Conservation (phyloP, 23 tunicate genomes). For the Clavelina lepadiformis region DNA sequence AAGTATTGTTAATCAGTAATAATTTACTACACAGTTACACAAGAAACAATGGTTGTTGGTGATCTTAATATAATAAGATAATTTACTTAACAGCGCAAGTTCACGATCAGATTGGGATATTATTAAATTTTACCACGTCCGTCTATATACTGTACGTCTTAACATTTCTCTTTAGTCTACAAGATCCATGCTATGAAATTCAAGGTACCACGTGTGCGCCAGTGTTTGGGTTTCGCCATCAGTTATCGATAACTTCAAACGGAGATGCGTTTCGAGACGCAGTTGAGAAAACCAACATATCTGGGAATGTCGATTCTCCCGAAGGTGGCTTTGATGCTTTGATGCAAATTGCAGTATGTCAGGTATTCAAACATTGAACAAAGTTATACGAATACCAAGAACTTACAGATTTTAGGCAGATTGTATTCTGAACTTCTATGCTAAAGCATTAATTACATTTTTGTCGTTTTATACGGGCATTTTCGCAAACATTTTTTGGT, state of each 20-base stretch:
- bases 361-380: no score
- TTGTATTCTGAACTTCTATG: no score
- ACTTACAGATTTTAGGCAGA: no score
- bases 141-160: no score
- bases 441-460: no score
- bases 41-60: neutral
- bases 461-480: no score
- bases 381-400: no score
- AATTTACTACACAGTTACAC: no score
- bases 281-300: slow-evolving; percentile 39
- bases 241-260: slow-evolving; percentile 39
- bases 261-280: slow-evolving; percentile 26
- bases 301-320: slow-evolving; percentile 83
- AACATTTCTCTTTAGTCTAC: slow-evolving; percentile 24
- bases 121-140: no score
- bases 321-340: slow-evolving; percentile 90
- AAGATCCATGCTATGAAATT: slow-evolving; percentile 44
- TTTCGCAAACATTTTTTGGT: no score
- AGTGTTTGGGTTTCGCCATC: slow-evolving; percentile 81
- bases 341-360: slow-evolving; percentile 92
- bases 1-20: slow-evolving; percentile 28
- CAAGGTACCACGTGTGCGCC: slow-evolving; percentile 55
- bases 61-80: neutral
- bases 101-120: no score
- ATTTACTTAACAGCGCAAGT: neutral